Base-by-base conservation (phyloP, 2,113 vertebrate genomes). In the Tachuris rubrigastra region DNA sequence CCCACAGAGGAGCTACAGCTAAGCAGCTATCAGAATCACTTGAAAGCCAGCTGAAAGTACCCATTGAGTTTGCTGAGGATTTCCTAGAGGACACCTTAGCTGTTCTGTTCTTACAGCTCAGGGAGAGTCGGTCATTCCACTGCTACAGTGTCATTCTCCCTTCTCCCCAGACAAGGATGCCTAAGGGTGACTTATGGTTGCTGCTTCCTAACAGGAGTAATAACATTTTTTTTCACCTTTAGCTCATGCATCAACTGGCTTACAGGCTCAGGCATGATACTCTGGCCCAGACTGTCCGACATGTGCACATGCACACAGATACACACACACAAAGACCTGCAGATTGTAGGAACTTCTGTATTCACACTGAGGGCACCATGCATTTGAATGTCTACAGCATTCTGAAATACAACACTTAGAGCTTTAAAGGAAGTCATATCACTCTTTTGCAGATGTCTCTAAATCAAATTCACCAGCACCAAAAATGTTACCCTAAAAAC, bases 131-230 rank as follows among this genome's bases (percentile, higher is more conserved):
- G 81, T 87, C 4, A 10, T 90, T 96, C 72, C 50, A 82, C 2
- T 0, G 79, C 92, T 81, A 59, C 7, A 0, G 63, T 81, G 83
- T 41, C 9, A 2, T 35, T 96, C 89, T 80, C 50, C 24, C 28
- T 74, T 71, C 78, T 95, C 85, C 92, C 87, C 56, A 87, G 91
- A 88, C 3, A 31, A 83, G 42, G 76, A 76, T 95, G 94, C 91
- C 91, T 93, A 83, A 91, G 87, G 93, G 90, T 96, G 90, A 90
- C 94, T 95, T 95, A 94, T 49, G 24, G 71, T 50, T 88, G 50
- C 55, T 94, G 87, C 72, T 88, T 73, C 47, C 79, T 77, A 68
- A 77, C 47, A 72, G 60, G 41, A 91, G 35, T 47, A 91, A 41
- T 25, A 77, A n/a, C 24, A 59, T 31, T 93, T 87, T 87, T 82